Conservation (phyloP, 2,888 invertebrate genomes). For the Poecilobothrus nobilitatus region DNA sequence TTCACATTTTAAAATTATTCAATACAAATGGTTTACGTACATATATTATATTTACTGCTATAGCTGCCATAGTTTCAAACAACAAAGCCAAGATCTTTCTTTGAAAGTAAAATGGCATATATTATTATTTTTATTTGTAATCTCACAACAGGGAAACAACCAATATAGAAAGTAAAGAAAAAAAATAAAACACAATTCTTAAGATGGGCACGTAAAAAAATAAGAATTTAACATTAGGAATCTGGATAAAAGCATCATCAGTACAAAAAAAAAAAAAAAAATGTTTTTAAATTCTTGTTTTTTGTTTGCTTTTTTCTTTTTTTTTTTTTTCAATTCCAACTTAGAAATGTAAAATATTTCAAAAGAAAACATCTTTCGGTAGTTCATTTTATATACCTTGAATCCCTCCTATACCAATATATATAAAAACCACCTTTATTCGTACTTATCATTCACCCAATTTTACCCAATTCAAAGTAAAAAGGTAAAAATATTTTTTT, state of each 20-base stretch:
- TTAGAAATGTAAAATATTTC: background rate
- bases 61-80: background rate
- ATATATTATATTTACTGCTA: too few relatives aligned
- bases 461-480: too few relatives aligned
- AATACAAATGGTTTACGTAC: too few relatives aligned
- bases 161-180: too few relatives aligned
- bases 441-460: too few relatives aligned
- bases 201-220: constrained; percentile 3
- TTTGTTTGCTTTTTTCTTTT: too few relatives aligned
- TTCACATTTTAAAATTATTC: too few relatives aligned
- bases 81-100: background rate
- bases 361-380: background rate
- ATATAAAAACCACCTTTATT: too few relatives aligned
- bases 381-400: too few relatives aligned
- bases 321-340: background rate
- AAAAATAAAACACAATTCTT: background rate
- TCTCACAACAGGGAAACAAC: background rate
- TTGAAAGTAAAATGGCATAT: background rate
- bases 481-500: too few relatives aligned
- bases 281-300: background rate
- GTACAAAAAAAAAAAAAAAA: background rate
- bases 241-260: background rate
- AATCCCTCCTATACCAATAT: too few relatives aligned
- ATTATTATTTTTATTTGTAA: background rate
- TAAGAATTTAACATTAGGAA: background rate